Evolutionary conservation across 2,797 vertebrate species (phyloP), one percentile per base, ranked within the genome.

Genomic region (Cryptoblepharus egeriae): DNA sequence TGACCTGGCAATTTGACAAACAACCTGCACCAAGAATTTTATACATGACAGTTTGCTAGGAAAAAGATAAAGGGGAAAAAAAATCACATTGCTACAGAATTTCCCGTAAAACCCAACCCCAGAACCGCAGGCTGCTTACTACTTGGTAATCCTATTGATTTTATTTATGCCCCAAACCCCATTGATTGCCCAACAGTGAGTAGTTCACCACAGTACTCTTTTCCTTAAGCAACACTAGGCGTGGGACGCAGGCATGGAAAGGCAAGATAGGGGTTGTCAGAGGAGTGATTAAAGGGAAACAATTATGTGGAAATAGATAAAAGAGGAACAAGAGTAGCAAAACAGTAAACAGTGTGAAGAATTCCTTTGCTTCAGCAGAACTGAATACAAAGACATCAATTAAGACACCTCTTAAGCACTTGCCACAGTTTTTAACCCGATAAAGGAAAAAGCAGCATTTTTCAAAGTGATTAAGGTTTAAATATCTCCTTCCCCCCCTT

Each of bases 371-470:
- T 79, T 84, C 70, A 60, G 63, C 61, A 84, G 52, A 84, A 84
- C 63, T 61, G 49, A 79, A 37, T 42, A 68, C 82, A 79, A 74
- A 84, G 70, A 60, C 76, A 83, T 83, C 75, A 79, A 74, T 83
- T 83, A 84, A 68, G 30, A 18, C 65, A 60, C 52, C 37, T 73
- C 76, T 83, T 84, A 79, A 84, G 57, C 37, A 84, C 39, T 68
- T 67, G 13, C 76, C 76, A 68, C 30, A 67, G 49, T 79, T 5
- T 68, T 68, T 79, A 73, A 79, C 63, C 76, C 74, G 76, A 84
- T 79, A 74, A 61, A 79, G 24, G 55, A 67, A 79, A 73, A 16
- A 74, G 30, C 70, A 60, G 37, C 63, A 84, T 79, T 79, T 74
- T 84, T 79, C 76, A 79, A 74, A 79, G 76, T 84, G 70, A 73